Conservation (phyloP, 2,888 invertebrate genomes). For the Hydropsyche betteni region DNA sequence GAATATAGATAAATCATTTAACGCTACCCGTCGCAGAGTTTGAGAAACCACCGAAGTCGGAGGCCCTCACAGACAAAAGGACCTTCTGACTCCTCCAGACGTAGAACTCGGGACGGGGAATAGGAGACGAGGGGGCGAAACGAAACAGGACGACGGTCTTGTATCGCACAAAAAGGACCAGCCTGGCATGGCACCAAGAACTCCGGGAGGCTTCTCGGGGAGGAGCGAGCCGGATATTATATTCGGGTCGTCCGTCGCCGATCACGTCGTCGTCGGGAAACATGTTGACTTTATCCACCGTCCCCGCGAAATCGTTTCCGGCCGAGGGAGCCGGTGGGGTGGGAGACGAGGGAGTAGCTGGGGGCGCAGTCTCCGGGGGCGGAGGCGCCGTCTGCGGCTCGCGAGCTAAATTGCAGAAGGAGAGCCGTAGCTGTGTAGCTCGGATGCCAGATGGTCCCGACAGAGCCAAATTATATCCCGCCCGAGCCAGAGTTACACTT, state of each 20-base stretch:
- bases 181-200: constrained; percentile 19
- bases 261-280: constrained; percentile 38
- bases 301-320: constrained; percentile 43
- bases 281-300: constrained; percentile 42
- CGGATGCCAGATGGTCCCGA: constrained; percentile 37
- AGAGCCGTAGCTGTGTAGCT: background rate
- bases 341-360: background rate
- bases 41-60: background rate
- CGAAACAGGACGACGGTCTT: background rate
- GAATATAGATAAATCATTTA: no score
- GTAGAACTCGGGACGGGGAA: background rate
- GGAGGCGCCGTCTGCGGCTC: constrained; percentile 10
- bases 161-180: background rate
- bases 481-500: background rate
- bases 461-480: constrained; percentile 31
- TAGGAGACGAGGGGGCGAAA: background rate
- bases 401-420: constrained; percentile 32
- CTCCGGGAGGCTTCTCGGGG: background rate
- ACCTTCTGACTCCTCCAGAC: no score
- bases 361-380: background rate
- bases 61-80: no score
- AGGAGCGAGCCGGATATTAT: constrained; percentile 37
- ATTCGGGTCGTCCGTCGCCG: constrained; percentile 41
- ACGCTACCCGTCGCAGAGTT: background rate
- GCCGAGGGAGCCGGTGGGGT: background rate